These are phyloP conservation scores for Lepus timidus DNA, from an alignment of 2,113 vertebrate species.

Conservation along the genomic window DNA sequence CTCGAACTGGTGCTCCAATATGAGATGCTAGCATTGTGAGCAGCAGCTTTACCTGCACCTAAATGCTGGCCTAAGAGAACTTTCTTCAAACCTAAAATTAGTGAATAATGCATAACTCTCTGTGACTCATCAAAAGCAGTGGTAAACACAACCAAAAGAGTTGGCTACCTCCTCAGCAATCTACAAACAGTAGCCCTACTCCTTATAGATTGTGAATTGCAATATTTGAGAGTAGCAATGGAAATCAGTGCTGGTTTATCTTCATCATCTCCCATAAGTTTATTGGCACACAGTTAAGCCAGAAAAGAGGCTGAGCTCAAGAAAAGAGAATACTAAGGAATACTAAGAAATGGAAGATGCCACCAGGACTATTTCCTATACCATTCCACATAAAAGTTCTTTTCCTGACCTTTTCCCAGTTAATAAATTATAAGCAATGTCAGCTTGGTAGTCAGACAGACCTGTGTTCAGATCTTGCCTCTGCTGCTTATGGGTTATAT, in stretches of 20 bases:
- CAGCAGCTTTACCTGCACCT: too few species aligned
- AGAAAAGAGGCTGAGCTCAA: conserved; percentile 27
- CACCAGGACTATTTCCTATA: neutral
- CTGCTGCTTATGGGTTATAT: neutral
- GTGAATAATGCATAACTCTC: conserved; percentile 71
- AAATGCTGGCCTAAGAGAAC: neutral
- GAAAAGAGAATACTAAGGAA: neutral
- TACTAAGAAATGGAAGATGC: neutral
- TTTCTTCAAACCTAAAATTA: conserved; percentile 37
- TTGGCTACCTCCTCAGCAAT: conserved; percentile 58
- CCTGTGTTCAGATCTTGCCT: conserved; percentile 14
- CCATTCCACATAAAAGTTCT: neutral
- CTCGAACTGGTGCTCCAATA: too few species aligned
- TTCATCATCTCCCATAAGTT: conserved; percentile 71
- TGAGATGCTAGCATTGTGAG: too few species aligned
- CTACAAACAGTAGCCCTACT: conserved; percentile 41
- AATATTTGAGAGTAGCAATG: conserved; percentile 72
- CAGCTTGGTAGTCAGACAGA: neutral
- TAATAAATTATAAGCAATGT: neutral
- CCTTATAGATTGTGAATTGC: conserved; percentile 56
- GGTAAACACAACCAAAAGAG: conserved; percentile 74
- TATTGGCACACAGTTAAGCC: conserved; percentile 54
- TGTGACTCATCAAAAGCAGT: conserved; percentile 68
- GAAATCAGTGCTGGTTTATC: conserved; percentile 64
- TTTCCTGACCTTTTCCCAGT: neutral